Evolutionary conservation across 2,888 invertebrate genomes (phyloP).

Genomic region (Strigamia transsilvanica): DNA sequence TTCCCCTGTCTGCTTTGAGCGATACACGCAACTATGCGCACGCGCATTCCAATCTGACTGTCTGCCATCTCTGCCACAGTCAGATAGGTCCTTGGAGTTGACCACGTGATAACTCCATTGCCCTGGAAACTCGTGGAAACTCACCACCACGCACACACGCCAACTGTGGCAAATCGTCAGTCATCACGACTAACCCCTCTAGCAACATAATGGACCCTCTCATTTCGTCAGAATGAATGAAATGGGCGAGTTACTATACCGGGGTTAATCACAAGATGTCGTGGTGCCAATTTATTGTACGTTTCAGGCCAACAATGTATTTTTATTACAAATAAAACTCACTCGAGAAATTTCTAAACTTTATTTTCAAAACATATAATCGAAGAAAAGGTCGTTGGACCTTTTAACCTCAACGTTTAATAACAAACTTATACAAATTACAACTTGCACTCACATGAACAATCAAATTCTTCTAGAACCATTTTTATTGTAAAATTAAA

Average conservation of each 20-base stretch:
- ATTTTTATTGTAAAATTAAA: too few species aligned
- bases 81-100: slow-evolving; percentile 41
- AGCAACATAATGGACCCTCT: slow-evolving; percentile 14
- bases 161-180: slow-evolving; percentile 34
- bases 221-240: slow-evolving; percentile 41
- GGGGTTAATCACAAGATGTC: slow-evolving; percentile 9
- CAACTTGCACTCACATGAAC: too few species aligned
- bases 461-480: too few species aligned
- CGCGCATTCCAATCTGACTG: slow-evolving; percentile 37
- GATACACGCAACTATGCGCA: slow-evolving; percentile 19
- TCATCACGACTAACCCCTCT: background rate
- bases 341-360: background rate
- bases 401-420: background rate
- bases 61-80: slow-evolving; percentile 43
- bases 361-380: slow-evolving; percentile 1
- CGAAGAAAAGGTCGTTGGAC: slow-evolving; percentile 11
- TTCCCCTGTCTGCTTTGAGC: slow-evolving; percentile 39
- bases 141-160: slow-evolving; percentile 20
- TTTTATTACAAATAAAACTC: slow-evolving; percentile 35
- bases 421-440: background rate
- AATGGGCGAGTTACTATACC: slow-evolving; percentile 19
- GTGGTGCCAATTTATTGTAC: slow-evolving; percentile 35
- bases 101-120: slow-evolving; percentile 38
- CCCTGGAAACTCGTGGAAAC: slow-evolving; percentile 7
- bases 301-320: slow-evolving; percentile 35